A percentile compares a stretch with the other conserved stretches of the same genome.
These are phyloP conservation scores for Phodopus roborovskii DNA, from an alignment of 2,113 vertebrate species.

Conservation along the genomic window DNA sequence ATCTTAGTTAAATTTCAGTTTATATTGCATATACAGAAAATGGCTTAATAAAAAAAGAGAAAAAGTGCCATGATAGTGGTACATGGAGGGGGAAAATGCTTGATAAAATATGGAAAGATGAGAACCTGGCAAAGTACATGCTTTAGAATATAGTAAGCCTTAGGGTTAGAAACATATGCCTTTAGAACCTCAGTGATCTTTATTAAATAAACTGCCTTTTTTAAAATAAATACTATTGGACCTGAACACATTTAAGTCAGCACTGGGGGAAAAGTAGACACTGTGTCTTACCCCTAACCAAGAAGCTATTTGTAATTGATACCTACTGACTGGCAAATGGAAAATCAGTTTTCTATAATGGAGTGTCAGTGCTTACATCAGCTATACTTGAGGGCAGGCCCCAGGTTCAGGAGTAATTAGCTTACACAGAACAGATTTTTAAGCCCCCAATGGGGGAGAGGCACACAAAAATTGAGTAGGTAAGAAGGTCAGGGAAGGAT, in stretches of 20 bases:
- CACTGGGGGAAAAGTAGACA: background rate
- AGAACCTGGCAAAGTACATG: conserved; percentile 28
- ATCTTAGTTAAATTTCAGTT: background rate
- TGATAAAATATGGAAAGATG: conserved; percentile 27
- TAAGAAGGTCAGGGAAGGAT: background rate
- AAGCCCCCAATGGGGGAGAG: too few relatives aligned
- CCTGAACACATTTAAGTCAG: background rate
- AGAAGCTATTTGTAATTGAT: background rate
- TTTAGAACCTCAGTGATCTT: conserved; percentile 7
- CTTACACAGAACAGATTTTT: background rate
- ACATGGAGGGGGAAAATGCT: background rate
- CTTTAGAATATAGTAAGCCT: background rate
- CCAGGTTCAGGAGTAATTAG: background rate
- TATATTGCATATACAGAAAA: background rate
- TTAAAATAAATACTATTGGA: conserved; percentile 12
- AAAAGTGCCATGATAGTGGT: background rate
- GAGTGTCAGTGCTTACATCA: background rate
- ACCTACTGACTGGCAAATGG: background rate
- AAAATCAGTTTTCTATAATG: background rate
- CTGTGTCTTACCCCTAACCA: background rate
- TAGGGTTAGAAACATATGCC: background rate
- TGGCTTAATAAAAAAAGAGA: background rate
- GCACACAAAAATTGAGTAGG: background rate
- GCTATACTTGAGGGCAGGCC: background rate
- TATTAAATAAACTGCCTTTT: conserved; percentile 57